Conservation (phyloP, 1,140 invertebrate species). For the Akabosia matsudoensis region DNA sequence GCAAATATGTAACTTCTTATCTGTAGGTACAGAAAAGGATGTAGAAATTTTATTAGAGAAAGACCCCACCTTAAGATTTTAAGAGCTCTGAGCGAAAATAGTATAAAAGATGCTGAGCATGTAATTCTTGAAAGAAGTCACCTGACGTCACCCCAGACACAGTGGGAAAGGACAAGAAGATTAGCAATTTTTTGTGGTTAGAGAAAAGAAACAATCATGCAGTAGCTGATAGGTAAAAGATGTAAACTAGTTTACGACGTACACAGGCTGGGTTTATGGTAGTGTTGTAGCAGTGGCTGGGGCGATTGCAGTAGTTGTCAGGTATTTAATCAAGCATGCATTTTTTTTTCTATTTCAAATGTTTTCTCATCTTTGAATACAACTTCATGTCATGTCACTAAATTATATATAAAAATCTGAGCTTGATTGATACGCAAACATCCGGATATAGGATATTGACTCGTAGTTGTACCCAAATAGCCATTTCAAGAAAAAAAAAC, state of each 20-base stretch:
- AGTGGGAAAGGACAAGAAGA: too few relatives aligned
- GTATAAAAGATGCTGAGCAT: too few relatives aligned
- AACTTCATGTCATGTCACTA: conserved; percentile 2
- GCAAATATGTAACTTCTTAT: too few relatives aligned
- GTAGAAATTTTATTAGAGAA: too few relatives aligned
- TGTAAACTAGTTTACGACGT: not conserved
- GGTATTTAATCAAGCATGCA: not conserved
- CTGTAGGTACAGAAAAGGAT: too few relatives aligned
- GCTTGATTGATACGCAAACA: not conserved
- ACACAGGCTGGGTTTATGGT: not conserved
- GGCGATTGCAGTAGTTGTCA: not conserved
- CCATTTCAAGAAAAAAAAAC: not conserved
- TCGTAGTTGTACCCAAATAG: not conserved
- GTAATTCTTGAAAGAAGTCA: too few relatives aligned
- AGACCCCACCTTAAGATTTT: too few relatives aligned
- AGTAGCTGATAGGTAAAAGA: not conserved
- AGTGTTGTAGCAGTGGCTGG: not conserved
- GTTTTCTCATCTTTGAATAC: not conserved
- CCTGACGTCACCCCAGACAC: too few relatives aligned
- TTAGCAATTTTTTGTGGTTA: too few relatives aligned
- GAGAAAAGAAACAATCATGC: not conserved
- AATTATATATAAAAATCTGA: not conserved
- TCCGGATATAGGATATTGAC: conserved; percentile 1
- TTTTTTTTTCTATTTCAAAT: not conserved
- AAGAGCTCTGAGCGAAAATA: too few relatives aligned